A percentile compares a stretch with the other conserved stretches of the same genome.
Conservation (phyloP, 2,113 vertebrate genomes). For the Brachyhypopomus occidentalis region DNA sequence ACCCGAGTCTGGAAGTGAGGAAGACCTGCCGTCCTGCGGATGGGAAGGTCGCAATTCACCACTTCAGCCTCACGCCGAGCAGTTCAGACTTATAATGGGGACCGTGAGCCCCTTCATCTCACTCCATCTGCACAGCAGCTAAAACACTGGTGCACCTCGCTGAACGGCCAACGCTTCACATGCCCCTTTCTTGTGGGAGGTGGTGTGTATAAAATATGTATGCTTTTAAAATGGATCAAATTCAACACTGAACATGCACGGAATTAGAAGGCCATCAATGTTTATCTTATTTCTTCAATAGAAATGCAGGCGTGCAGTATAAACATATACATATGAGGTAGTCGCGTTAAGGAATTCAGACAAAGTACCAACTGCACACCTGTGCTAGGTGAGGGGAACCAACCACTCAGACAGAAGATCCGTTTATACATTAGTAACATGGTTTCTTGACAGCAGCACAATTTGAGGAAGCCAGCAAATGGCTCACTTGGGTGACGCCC, state of each 20-base stretch:
- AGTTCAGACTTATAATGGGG: slow-evolving; percentile 18
- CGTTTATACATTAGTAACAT: slow-evolving; percentile 74
- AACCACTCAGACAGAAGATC: slow-evolving; percentile 34
- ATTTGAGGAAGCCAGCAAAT: slow-evolving; percentile 70
- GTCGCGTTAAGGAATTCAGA: not conserved
- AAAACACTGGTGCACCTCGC: slow-evolving; percentile 39
- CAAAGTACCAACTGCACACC: not conserved
- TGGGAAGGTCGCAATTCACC: slow-evolving; percentile 6
- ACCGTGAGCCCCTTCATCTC: slow-evolving; percentile 34
- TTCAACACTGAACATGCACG: slow-evolving; percentile 8
- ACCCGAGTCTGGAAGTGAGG: slow-evolving; percentile 53
- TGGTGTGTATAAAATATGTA: slow-evolving; percentile 71
- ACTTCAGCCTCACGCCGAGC: slow-evolving; percentile 9
- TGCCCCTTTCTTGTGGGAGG: slow-evolving; percentile 31
- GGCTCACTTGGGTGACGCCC: slow-evolving; percentile 69
- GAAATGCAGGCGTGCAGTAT: not conserved
- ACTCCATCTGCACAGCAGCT: slow-evolving; percentile 53
- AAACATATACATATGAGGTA: not conserved
- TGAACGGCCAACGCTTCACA: slow-evolving; percentile 61
- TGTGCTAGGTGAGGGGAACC: not conserved
- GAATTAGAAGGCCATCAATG: not conserved
- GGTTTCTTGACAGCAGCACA: slow-evolving; percentile 60
- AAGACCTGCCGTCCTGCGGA: slow-evolving; percentile 16
- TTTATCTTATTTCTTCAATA: not conserved
- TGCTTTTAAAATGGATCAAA: slow-evolving; percentile 64